phyloP scores from a whole-genome alignment of 2,888 invertebrate genomes.

The Rhingia rostrata region DNA sequence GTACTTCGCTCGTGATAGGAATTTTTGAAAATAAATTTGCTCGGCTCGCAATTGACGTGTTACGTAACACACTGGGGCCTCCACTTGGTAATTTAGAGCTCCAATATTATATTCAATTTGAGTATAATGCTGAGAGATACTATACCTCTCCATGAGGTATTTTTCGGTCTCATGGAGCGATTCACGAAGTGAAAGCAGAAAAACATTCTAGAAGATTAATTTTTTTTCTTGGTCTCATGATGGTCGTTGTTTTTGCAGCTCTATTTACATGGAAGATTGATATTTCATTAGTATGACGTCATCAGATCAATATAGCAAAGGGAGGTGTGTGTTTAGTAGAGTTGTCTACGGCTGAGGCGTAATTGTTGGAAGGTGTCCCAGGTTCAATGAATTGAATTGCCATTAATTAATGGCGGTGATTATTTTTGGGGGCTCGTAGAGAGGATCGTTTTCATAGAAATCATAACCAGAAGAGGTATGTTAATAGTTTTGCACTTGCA shows the following conservation, averaged over 20 bases:
- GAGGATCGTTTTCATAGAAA: slow-evolving; percentile 5
- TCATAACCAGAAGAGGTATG: not conserved
- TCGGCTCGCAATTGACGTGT: slow-evolving; percentile 44
- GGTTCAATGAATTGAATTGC: not conserved
- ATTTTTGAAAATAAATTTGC: slow-evolving; percentile 22
- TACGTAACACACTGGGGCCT: slow-evolving; percentile 58
- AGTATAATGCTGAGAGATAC: slow-evolving; percentile 1
- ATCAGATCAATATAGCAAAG: slow-evolving; percentile 63
- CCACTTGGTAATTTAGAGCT: slow-evolving; percentile 24
- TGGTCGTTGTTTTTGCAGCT: slow-evolving; percentile 5
- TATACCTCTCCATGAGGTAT: slow-evolving; percentile 42
- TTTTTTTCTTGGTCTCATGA: slow-evolving; percentile 30
- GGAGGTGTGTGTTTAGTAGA: slow-evolving; percentile 57
- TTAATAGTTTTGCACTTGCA: not conserved
- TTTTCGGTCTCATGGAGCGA: slow-evolving; percentile 49
- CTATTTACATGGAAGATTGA: slow-evolving; percentile 44
- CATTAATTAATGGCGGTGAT: not conserved
- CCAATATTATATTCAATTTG: slow-evolving; percentile 25
- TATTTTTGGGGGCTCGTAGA: slow-evolving; percentile 2
- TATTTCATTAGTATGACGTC: slow-evolving; percentile 50
- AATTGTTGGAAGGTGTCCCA: slow-evolving; percentile 16
- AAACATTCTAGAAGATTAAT: slow-evolving; percentile 37
- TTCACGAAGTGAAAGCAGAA: slow-evolving; percentile 8
- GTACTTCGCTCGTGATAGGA: slow-evolving; percentile 44
- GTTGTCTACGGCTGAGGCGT: slow-evolving; percentile 28